A percentile compares a stretch with the other conserved stretches of the same genome.
These are phyloP conservation scores for Calliopum simillimum DNA, from an alignment of 2,888 invertebrate genomes.

Conservation along the genomic window DNA sequence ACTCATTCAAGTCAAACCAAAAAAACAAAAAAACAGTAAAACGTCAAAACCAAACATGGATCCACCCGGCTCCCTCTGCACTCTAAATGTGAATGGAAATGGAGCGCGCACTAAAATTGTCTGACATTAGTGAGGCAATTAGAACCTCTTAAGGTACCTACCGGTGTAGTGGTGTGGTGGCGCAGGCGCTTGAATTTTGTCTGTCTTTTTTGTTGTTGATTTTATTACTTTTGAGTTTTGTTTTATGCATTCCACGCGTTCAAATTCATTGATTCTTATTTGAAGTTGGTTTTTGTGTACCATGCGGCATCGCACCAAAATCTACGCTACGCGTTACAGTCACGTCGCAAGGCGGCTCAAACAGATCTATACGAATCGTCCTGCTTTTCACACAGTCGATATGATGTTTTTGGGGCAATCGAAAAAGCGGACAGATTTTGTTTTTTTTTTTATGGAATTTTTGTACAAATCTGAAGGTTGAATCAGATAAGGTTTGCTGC, in stretches of 20 bases:
- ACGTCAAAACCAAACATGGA: too few species aligned
- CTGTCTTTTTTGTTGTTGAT: conserved; percentile 41
- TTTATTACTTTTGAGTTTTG: conserved; percentile 19
- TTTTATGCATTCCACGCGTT: conserved; percentile 19
- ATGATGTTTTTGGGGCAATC: not conserved
- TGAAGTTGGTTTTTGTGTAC: not conserved
- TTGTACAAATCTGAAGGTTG: too few species aligned
- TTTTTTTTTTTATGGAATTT: not conserved
- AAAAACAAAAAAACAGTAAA: not conserved
- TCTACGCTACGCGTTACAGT: conserved; percentile 11
- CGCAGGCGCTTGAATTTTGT: conserved; percentile 52
- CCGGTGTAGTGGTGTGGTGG: not conserved
- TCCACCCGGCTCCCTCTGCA: too few species aligned
- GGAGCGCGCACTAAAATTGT: conserved; percentile 34
- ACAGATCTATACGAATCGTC: conserved; percentile 22
- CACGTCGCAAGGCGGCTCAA: conserved; percentile 13
- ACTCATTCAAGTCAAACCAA: conserved; percentile 33
- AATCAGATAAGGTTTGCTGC: conserved; percentile 29
- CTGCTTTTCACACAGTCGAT: conserved; percentile 34
- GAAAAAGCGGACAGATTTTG: not conserved
- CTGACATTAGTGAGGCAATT: conserved; percentile 39
- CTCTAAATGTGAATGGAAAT: not conserved
- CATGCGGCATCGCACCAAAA: not conserved
- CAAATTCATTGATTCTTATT: conserved; percentile 37
- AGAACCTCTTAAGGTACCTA: conserved; percentile 32